Conservation (phyloP, 2,797 vertebrate species). For the Dipus sagitta region DNA sequence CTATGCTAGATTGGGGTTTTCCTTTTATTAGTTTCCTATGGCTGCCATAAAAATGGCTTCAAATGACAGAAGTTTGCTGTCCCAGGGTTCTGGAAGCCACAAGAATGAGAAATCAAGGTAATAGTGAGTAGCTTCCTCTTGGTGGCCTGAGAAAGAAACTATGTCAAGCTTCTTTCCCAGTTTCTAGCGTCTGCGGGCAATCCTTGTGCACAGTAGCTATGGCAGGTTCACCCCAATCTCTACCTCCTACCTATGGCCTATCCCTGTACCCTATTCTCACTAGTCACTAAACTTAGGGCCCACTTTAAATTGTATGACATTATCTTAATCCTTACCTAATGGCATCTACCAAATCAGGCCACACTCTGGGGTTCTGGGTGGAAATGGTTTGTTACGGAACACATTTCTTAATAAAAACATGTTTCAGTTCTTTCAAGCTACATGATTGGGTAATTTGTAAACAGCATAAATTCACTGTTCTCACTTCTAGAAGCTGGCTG, state of each 20-base stretch:
- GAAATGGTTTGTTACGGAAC: not conserved
- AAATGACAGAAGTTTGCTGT: not conserved
- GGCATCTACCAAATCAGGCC: slow-evolving; percentile 2
- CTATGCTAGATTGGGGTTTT: not conserved
- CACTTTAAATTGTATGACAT: slow-evolving; percentile 1
- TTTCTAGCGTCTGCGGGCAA: not conserved
- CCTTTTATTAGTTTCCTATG: not conserved
- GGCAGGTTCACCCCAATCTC: not conserved
- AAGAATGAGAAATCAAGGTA: not conserved
- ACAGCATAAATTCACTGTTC: too few species aligned
- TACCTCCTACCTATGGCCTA: not conserved
- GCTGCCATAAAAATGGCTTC: not conserved
- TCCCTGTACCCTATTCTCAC: not conserved
- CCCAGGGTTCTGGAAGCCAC: not conserved
- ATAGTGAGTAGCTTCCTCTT: not conserved
- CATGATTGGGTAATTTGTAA: not conserved
- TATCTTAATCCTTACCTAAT: slow-evolving; percentile 29
- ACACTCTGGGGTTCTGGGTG: not conserved
- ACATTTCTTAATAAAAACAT: too few species aligned
- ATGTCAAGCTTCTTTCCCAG: not conserved
- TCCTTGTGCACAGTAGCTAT: accelerated
- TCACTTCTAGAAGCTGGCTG: not conserved
- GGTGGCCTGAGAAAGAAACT: not conserved
- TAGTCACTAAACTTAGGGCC: slow-evolving; percentile 23
- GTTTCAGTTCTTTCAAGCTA: not conserved